A percentile compares a stretch with the other conserved stretches of the same genome.
Conservation (phyloP, 2,113 vertebrate species). For the Vidua chalybeata region DNA sequence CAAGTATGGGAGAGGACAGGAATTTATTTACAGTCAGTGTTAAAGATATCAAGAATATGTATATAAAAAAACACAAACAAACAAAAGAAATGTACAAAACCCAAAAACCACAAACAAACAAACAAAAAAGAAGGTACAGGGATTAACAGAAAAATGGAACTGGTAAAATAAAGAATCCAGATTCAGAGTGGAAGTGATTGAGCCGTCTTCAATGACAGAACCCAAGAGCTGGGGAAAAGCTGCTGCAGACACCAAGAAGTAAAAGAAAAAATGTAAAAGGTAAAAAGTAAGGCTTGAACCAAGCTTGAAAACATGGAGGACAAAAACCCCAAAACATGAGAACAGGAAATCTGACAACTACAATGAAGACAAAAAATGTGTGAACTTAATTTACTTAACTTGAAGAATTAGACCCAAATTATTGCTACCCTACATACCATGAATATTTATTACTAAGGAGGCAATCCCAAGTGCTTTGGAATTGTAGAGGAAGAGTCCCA, state of each 20-base stretch:
- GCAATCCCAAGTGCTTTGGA: not conserved
- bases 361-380: not conserved
- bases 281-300: not conserved
- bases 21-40: not conserved
- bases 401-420: not conserved
- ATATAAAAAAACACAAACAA: too few relatives aligned
- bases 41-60: not conserved
- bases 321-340: not conserved
- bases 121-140: fast-evolving
- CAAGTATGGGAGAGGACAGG: fast-evolving
- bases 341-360: not conserved
- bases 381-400: not conserved
- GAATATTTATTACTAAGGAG: not conserved
- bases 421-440: not conserved
- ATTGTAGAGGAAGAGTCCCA: not conserved
- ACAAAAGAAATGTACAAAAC: too few relatives aligned
- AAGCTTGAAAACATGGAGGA: not conserved
- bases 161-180: not conserved
- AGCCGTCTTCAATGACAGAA: not conserved
- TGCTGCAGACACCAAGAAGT: not conserved
- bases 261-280: not conserved
- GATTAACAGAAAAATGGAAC: not conserved
- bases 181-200: not conserved
- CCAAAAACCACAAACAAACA: fast-evolving
- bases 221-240: not conserved